These are phyloP conservation scores for Alloscopus bannaensis DNA, from an alignment of 2,888 invertebrate species.

Conservation along the genomic window DNA sequence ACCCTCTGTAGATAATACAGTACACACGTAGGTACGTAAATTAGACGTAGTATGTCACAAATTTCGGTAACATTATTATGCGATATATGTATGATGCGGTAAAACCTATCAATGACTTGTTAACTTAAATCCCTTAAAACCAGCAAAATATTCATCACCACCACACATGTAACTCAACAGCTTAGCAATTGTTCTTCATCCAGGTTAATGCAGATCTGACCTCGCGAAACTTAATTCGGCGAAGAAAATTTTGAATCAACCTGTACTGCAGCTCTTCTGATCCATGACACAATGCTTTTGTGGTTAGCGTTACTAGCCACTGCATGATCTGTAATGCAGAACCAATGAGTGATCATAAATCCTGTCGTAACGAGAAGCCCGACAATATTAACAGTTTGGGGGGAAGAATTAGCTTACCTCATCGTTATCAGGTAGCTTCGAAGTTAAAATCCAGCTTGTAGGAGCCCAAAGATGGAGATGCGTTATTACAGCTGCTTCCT, in stretches of 20 bases:
- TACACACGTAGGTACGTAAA: no score
- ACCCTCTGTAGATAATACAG: no score
- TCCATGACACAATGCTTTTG: conserved; percentile 83
- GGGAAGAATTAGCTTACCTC: conserved; percentile 69
- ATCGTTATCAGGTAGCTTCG: conserved; percentile 66
- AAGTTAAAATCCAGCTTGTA: conserved; percentile 80
- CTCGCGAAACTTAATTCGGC: conserved; percentile 80
- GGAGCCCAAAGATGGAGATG: conserved; percentile 87
- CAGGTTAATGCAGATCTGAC: conserved; percentile 81
- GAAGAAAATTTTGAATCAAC: conserved; percentile 83
- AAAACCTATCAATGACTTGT: no score
- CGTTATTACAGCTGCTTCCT: conserved; percentile 85
- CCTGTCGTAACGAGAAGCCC: background rate
- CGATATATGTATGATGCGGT: conserved; percentile 22
- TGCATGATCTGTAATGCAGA: conserved; percentile 80
- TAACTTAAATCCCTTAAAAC: no score
- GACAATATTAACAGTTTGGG: background rate
- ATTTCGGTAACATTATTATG: background rate
- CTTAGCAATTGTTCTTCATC: conserved; percentile 76
- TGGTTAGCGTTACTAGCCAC: conserved; percentile 84
- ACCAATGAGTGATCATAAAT: background rate
- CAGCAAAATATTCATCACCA: no score
- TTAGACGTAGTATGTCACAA: no score
- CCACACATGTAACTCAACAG: background rate
- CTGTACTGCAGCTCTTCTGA: conserved; percentile 79